Evolutionary conservation across 2,797 vertebrate species (phyloP), one percentile per base, ranked within the genome.

Genomic region (Schizopygopsis pylzovi): DNA sequence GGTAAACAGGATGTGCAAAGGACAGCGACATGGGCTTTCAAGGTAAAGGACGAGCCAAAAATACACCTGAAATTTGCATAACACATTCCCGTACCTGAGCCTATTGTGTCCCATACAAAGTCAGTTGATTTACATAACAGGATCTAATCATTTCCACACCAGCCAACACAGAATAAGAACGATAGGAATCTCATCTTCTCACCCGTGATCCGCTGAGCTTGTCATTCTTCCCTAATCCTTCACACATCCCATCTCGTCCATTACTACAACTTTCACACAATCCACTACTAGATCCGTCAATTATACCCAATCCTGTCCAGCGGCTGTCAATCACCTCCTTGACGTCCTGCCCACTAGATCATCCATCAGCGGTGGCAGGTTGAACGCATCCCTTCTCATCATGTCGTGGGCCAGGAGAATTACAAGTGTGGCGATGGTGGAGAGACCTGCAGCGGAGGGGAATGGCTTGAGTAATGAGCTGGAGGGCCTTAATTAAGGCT

Each of bases 401-500:
- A 88, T 83, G 81, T 91, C 89, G 87, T 61, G 79, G 87, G 84
- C 86, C 81, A 77, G 88, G 91, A 90, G 92, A 94, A 93, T 92
- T 89, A 92, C 93, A 92, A 93, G 88, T 88, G 93, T 80, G 72
- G 87, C 90, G 89, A 90, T 90, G 70, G 88, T 89, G 89, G 86
- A 88, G 89, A 93, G 91, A 79, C 87, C 90, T 90, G 91, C 89
- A 90, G 89, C 81, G 84, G 49, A 75, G 49, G 87, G 88, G 86
- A 83, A 87, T 91, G 90, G 89, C 43, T 88, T 49, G 89, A 89
- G 91, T 92, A 94, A 94, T 88, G 75, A 93, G 93, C 92, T 90
- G 87, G 90, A 91, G 91, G 89, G 89, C 91, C 90, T 91, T 95
- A 95, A 95, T 96, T 94, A 96, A 94, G 90, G 92, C 91, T 87